Conservation (phyloP, 2,888 invertebrate genomes). For the Cryptops parisi region DNA sequence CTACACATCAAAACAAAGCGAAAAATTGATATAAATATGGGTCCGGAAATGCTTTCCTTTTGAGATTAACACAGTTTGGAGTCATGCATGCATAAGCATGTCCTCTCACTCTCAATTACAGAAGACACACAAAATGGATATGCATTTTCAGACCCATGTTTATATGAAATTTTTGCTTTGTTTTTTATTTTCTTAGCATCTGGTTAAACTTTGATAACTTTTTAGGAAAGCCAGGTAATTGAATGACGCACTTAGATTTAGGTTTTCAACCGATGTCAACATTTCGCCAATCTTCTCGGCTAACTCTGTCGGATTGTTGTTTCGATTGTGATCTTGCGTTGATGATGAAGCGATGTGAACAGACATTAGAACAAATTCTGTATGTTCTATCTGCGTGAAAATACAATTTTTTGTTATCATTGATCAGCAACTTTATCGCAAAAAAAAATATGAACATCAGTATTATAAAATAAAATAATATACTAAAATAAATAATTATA, state of each 20-base stretch:
- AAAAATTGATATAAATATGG: no score
- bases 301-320: neutral
- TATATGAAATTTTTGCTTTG: neutral
- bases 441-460: no score
- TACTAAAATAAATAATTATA: neutral
- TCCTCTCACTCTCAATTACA: no score
- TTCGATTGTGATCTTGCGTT: neutral
- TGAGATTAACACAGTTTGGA: no score
- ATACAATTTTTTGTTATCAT: no score
- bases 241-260: neutral
- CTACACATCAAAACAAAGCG: no score
- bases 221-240: neutral
- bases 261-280: neutral
- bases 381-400: slow-evolving; percentile 17
- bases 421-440: no score
- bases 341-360: slow-evolving; percentile 3
- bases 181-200: neutral
- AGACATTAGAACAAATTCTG: slow-evolving; percentile 19
- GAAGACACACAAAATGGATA: no score
- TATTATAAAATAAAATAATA: neutral
- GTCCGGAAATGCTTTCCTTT: no score
- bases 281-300: neutral
- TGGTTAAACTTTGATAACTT: neutral
- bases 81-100: no score
- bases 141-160: no score